These are phyloP conservation scores for Myzus persicae DNA, from an alignment of 1,140 invertebrate species.

Conservation along the genomic window DNA sequence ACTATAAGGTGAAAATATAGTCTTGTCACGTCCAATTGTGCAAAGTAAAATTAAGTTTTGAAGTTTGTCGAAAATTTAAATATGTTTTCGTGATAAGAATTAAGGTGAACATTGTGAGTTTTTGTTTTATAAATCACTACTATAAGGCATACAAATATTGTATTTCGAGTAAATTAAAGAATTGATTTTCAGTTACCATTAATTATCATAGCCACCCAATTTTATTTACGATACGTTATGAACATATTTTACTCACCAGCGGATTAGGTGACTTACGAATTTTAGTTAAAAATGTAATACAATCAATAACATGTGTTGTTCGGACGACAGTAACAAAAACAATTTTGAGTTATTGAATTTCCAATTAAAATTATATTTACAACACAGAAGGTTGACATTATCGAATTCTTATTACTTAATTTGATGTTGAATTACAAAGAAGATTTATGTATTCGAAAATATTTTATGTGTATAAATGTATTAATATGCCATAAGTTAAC, in stretches of 20 bases:
- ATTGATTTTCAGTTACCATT: not conserved
- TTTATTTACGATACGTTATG: not conserved
- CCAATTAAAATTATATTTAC: not conserved
- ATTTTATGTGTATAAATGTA: not conserved
- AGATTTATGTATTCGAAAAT: not conserved
- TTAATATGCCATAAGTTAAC: no score
- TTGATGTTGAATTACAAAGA: not conserved
- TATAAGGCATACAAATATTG: not conserved
- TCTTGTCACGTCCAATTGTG: not conserved
- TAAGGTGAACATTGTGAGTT: slow-evolving; percentile 6
- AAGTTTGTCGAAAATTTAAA: slow-evolving; percentile 15
- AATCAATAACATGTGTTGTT: not conserved
- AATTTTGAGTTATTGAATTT: not conserved
- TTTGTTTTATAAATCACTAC: not conserved
- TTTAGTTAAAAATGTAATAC: not conserved
- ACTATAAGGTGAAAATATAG: not conserved
- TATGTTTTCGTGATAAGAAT: not conserved
- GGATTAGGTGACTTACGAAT: not conserved
- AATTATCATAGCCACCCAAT: not conserved
- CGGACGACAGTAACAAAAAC: not conserved
- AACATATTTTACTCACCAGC: not conserved
- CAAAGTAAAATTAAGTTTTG: slow-evolving; percentile 24
- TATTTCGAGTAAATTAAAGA: not conserved
- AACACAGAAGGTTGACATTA: not conserved
- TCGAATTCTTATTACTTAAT: no score